phyloP scores from a whole-genome alignment of 2,888 invertebrate species.

The Drosophila stalkeri region DNA sequence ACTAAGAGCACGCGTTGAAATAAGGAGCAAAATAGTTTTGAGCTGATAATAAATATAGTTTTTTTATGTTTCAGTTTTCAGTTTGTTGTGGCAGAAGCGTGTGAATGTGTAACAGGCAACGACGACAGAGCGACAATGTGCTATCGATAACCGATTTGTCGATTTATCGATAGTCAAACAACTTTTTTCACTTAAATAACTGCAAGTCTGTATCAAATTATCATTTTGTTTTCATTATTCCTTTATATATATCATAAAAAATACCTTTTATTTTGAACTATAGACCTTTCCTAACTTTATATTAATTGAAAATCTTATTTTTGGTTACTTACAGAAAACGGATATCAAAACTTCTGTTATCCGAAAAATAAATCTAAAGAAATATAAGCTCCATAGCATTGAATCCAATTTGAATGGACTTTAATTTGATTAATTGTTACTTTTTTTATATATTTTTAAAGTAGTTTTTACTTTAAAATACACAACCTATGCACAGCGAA shows the following conservation, averaged over 20 bases:
- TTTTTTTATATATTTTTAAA: too few species aligned
- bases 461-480: neutral
- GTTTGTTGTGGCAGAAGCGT: slow-evolving; percentile 19
- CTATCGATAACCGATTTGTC: slow-evolving; percentile 2
- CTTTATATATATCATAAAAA: neutral
- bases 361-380: neutral
- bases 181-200: neutral
- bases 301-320: neutral
- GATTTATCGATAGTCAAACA: neutral
- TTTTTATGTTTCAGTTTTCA: slow-evolving; percentile 23
- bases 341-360: neutral
- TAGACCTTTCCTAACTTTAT: neutral
- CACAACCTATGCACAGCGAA: neutral
- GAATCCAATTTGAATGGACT: neutral
- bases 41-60: slow-evolving; percentile 16
- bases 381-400: neutral
- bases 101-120: slow-evolving; percentile 46
- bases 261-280: neutral
- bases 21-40: slow-evolving; percentile 16
- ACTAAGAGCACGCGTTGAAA: slow-evolving; percentile 26
- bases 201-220: neutral
- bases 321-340: neutral
- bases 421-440: neutral
- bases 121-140: slow-evolving; percentile 33
- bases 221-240: neutral